Evolutionary conservation across 1,140 invertebrate species (phyloP).

Genomic region (Temnothorax curvispinosus): DNA sequence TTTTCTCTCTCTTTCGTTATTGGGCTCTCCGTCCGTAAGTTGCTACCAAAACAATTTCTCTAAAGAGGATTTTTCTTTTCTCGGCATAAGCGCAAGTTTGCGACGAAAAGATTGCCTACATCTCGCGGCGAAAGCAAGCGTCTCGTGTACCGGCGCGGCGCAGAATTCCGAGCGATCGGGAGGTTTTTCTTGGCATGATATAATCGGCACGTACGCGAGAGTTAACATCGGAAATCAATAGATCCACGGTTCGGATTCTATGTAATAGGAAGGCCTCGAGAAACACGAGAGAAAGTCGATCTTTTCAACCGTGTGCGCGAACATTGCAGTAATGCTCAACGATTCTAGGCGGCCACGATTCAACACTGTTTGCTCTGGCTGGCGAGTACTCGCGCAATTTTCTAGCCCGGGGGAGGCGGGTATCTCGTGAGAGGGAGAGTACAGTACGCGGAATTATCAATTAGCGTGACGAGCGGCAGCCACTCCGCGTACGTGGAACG

Average conservation of each 20-base stretch:
- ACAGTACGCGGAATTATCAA: slow-evolving; percentile 70
- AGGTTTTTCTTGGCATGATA: not conserved
- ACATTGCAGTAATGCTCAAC: not conserved
- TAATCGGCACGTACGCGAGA: slow-evolving; percentile 13
- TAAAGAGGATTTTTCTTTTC: not conserved
- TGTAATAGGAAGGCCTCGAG: slow-evolving; percentile 5
- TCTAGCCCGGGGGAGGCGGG: slow-evolving; percentile 27
- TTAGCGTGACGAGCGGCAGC: slow-evolving; percentile 72
- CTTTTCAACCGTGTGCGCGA: not conserved
- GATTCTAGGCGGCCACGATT: not conserved
- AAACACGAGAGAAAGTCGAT: slow-evolving; percentile 25
- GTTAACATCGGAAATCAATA: not conserved
- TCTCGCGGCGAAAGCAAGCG: not conserved
- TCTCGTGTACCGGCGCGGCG: not conserved
- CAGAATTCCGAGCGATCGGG: not conserved
- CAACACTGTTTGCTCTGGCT: slow-evolving; percentile 33
- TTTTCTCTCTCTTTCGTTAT: not conserved
- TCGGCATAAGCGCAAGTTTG: not conserved
- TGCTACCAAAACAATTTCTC: slow-evolving; percentile 10
- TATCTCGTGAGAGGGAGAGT: slow-evolving; percentile 22
- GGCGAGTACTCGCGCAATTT: slow-evolving; percentile 36
- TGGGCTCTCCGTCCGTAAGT: not conserved
- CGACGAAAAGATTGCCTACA: slow-evolving; percentile 2
- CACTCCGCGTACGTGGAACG: slow-evolving; percentile 79
- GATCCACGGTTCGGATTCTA: not conserved